phyloP scores from a whole-genome alignment of 2,797 vertebrate species.

The Tarsius wallacei region DNA sequence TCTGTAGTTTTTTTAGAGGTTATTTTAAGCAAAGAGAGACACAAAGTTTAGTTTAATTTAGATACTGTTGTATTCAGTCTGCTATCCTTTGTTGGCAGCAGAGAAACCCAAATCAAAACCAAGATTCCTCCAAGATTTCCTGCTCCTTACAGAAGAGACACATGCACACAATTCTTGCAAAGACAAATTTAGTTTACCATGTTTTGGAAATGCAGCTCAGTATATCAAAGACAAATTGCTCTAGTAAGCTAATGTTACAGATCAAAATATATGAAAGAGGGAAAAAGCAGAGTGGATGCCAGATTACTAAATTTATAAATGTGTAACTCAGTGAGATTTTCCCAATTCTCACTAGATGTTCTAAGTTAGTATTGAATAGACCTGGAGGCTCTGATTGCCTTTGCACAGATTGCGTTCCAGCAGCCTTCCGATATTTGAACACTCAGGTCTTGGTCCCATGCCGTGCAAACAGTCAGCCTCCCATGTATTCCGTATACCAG shows the following conservation, averaged over 20 bases:
- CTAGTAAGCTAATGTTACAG: slow-evolving; percentile 50
- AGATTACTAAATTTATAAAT: slow-evolving; percentile 82
- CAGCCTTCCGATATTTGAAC: slow-evolving; percentile 89
- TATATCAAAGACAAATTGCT: slow-evolving; percentile 66
- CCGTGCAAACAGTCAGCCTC: slow-evolving; percentile 89
- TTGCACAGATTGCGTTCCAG: slow-evolving; percentile 90
- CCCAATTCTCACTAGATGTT: slow-evolving; percentile 87
- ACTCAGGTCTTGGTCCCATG: slow-evolving; percentile 86
- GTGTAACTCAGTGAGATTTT: slow-evolving; percentile 71
- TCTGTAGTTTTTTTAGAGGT: slow-evolving; percentile 10
- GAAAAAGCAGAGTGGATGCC: slow-evolving; percentile 16
- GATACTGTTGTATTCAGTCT: background rate
- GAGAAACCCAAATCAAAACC: slow-evolving; percentile 35
- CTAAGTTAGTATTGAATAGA: slow-evolving; percentile 88
- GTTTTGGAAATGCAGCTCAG: slow-evolving; percentile 65
- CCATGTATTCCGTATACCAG: slow-evolving; percentile 87
- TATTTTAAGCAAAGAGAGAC: slow-evolving; percentile 38
- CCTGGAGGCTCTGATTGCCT: slow-evolving; percentile 87
- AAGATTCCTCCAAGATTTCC: background rate
- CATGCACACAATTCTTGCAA: background rate
- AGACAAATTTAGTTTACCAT: background rate
- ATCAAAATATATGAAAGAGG: slow-evolving; percentile 62
- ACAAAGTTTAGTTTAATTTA: slow-evolving; percentile 24
- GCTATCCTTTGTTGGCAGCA: background rate
- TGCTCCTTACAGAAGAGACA: slow-evolving; percentile 44